Percentiles rank a stretch among this genome's conserved stretches.
phyloP scores from a whole-genome alignment of 2,888 invertebrate genomes.

The Gortyna flavago region DNA sequence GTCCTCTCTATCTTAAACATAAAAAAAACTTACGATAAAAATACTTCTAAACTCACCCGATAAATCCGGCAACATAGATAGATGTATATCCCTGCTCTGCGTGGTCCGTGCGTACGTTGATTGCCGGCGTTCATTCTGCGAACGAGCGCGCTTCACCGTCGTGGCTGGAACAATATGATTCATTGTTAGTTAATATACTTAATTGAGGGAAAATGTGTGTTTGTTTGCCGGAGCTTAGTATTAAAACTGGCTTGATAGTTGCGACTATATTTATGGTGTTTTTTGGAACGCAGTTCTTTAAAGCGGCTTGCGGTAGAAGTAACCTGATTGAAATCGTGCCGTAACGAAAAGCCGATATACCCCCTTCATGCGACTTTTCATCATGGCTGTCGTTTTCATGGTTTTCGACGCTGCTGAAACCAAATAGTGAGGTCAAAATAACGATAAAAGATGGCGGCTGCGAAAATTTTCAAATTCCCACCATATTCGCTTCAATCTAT shows the following conservation, averaged over 20 bases:
- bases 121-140: constrained; percentile 90
- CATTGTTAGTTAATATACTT: constrained; percentile 1
- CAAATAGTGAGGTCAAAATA: no score
- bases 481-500: no score
- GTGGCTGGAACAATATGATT: constrained; percentile 87
- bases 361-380: no score
- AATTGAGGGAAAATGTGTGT: background rate
- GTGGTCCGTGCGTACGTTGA: constrained; percentile 91
- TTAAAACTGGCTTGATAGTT: background rate
- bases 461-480: no score
- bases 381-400: no score
- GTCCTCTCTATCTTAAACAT: background rate
- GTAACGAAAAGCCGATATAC: no score
- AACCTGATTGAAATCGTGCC: no score
- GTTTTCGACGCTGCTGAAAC: no score
- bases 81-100: constrained; percentile 91
- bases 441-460: no score
- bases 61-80: constrained; percentile 95
- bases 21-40: background rate
- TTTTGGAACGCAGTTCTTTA: no score
- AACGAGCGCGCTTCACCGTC: constrained; percentile 92
- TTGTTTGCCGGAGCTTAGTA: background rate
- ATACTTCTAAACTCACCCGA: constrained; percentile 86
- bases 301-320: no score
- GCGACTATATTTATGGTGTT: background rate